A percentile compares a stretch with the other conserved stretches of the same genome.
phyloP scores from a whole-genome alignment of 2,888 invertebrate species.

The Cerastis rubricosa region DNA sequence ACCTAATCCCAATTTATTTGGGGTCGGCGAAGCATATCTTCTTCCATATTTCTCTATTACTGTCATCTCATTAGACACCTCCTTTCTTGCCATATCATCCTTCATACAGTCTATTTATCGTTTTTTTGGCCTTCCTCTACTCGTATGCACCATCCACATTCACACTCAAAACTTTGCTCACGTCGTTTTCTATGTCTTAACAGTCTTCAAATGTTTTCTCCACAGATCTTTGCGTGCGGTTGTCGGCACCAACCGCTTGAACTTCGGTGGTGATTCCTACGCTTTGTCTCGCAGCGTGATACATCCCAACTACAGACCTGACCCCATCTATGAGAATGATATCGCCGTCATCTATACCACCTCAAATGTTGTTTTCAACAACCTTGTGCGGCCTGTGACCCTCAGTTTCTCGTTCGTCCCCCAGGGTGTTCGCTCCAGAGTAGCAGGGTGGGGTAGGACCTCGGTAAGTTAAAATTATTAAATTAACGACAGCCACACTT shows the following conservation, averaged over 20 bases:
- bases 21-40: too few relatives aligned
- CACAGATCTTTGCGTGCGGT: constrained; percentile 1
- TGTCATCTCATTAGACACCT: too few relatives aligned
- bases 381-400: constrained; percentile 4
- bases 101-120: too few relatives aligned
- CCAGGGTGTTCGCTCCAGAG: neutral
- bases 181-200: too few relatives aligned
- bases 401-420: constrained; percentile 11
- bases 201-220: neutral
- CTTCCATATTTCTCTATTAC: too few relatives aligned
- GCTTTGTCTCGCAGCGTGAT: neutral
- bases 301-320: constrained; percentile 8
- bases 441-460: constrained; percentile 23
- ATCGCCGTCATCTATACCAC: constrained; percentile 8
- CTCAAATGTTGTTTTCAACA: constrained; percentile 3
- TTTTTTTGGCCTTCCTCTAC: too few relatives aligned
- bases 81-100: too few relatives aligned
- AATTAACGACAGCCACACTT: neutral
- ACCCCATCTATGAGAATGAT: neutral
- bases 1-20: too few relatives aligned
- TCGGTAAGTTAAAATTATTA: neutral
- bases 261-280: constrained; percentile 8
- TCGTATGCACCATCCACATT: too few relatives aligned
- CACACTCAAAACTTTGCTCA: too few relatives aligned
- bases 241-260: constrained; percentile 14